Conservation (phyloP, 2,113 vertebrate species). For the Planiliza haematocheilus region DNA sequence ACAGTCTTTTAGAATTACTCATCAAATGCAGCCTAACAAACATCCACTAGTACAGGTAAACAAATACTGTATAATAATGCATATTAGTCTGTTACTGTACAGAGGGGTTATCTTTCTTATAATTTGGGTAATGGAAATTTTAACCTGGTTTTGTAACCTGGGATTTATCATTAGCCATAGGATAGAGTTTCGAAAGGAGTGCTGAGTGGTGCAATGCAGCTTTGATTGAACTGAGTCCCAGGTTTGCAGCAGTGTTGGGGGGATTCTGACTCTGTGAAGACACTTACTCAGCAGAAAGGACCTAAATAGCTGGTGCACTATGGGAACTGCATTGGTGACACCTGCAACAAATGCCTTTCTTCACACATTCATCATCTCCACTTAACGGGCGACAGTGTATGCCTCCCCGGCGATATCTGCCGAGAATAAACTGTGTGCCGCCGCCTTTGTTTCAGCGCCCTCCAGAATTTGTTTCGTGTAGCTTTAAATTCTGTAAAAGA, state of each 20-base stretch:
- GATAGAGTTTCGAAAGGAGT: conserved; percentile 31
- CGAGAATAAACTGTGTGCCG: conserved; percentile 1
- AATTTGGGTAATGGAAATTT: not conserved
- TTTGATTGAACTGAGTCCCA: conserved; percentile 69
- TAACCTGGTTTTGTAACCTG: not conserved
- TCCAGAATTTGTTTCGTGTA: conserved; percentile 12
- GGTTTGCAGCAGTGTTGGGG: conserved; percentile 67
- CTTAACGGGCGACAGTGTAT: conserved; percentile 2
- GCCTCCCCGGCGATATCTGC: conserved; percentile 14
- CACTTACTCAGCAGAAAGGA: conserved; percentile 76
- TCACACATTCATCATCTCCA: conserved; percentile 42
- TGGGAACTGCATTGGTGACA: conserved; percentile 48
- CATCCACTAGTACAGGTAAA: not conserved
- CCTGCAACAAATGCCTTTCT: conserved; percentile 45
- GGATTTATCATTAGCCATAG: conserved; percentile 15
- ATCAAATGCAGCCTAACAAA: not conserved
- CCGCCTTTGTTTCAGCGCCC: not conserved
- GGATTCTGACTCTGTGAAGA: conserved; percentile 61
- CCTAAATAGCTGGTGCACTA: conserved; percentile 53
- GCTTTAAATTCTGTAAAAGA: conserved; percentile 36
- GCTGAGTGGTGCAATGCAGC: conserved; percentile 78
- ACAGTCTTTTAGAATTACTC: conserved; percentile 12
- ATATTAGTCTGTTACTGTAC: too few species aligned
- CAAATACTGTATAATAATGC: not conserved
- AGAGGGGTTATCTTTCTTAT: not conserved